Conservation (phyloP, 2,113 vertebrate genomes). For the Actenoides hombroni region DNA sequence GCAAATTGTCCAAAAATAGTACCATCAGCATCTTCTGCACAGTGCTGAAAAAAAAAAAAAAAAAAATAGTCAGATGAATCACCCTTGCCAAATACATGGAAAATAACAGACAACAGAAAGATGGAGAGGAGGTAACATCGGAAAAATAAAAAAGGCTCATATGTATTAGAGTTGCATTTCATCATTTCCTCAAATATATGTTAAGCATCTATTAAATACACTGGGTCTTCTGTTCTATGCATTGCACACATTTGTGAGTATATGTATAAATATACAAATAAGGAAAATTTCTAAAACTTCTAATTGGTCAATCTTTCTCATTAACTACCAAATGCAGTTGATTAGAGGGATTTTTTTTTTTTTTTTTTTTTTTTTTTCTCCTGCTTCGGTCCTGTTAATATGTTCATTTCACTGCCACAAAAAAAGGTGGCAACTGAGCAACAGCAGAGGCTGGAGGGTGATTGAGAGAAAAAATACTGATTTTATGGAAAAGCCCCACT, state of each 20-base stretch:
- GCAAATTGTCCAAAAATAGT: not conserved
- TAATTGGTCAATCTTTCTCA: not conserved
- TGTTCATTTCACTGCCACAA: not conserved
- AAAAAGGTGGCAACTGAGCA: not conserved
- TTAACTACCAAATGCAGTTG: not conserved
- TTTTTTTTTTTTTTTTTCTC: not conserved
- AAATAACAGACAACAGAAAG: not conserved
- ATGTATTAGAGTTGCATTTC: not conserved
- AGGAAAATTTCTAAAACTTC: not conserved
- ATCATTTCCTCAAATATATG: not conserved
- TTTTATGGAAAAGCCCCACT: not conserved
- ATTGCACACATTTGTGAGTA: rapidly evolving
- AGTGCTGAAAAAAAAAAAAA: too few species aligned
- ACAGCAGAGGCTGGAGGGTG: not conserved
- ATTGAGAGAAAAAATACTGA: not conserved
- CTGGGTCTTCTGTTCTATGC: not conserved
- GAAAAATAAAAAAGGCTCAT: not conserved
- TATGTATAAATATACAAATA: not conserved
- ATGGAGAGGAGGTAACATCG: not conserved
- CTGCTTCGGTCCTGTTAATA: not conserved
- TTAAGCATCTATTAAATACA: not conserved
- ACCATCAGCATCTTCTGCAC: not conserved
- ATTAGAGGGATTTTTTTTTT: not conserved
- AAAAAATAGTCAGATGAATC: not conserved
- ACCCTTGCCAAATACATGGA: not conserved